Conservation (phyloP, 2,113 vertebrate genomes). For the Crotalus tigris region DNA sequence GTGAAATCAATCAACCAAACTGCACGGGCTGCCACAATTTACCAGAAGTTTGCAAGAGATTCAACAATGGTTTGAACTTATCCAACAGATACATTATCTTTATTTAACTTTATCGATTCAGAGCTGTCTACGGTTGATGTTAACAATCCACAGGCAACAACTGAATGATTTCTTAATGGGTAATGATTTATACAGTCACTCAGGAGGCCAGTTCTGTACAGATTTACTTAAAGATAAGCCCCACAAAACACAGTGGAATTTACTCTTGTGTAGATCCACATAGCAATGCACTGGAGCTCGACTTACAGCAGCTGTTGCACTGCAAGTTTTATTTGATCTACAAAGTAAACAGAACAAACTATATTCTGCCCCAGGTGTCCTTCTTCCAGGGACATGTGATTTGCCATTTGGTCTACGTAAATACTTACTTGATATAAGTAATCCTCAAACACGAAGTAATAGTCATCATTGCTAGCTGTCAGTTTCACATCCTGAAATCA, state of each 20-base stretch:
- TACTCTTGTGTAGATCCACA: not conserved
- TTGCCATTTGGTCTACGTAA: not conserved
- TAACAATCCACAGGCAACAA: not conserved
- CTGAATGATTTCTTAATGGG: not conserved
- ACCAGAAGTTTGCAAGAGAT: not conserved
- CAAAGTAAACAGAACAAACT: not conserved
- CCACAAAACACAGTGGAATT: not conserved
- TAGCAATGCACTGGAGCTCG: not conserved
- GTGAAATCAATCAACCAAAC: not conserved
- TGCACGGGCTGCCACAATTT: not conserved
- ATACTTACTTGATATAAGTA: constrained; percentile 93
- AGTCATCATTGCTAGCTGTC: constrained; percentile 97
- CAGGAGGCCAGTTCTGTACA: not conserved
- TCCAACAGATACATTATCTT: not conserved
- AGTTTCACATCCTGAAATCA: constrained; percentile 91
- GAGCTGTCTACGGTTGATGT: not conserved
- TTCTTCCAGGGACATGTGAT: constrained; percentile 10
- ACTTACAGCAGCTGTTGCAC: not conserved
- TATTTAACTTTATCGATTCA: not conserved
- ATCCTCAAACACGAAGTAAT: constrained; percentile 99
- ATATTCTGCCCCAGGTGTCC: not conserved
- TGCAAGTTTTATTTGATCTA: not conserved
- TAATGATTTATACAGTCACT: not conserved
- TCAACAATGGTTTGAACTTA: not conserved
- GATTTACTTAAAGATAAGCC: not conserved